These are phyloP conservation scores for Colius striatus DNA, from an alignment of 2,113 vertebrate species.

Conservation along the genomic window DNA sequence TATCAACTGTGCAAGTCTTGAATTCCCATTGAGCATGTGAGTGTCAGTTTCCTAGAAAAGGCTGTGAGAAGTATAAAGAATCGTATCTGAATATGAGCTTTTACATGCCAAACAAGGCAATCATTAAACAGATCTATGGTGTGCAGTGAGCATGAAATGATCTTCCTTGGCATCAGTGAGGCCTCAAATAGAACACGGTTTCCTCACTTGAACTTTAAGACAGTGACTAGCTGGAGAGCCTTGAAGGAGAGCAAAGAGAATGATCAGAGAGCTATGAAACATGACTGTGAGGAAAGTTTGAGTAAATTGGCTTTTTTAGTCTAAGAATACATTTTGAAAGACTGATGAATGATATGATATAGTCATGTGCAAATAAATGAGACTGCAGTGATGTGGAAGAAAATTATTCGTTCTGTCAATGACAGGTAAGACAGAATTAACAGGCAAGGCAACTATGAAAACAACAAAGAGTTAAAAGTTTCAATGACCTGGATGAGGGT, in stretches of 20 bases:
- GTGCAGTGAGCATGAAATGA: not conserved
- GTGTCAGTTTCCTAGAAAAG: not conserved
- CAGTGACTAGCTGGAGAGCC: not conserved
- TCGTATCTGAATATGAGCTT: not conserved
- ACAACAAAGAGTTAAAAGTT: not conserved
- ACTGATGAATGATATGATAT: not conserved
- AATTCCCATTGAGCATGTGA: not conserved
- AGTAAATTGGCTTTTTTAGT: not conserved
- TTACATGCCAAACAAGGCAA: not conserved
- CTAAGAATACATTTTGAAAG: not conserved
- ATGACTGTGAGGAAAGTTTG: not conserved
- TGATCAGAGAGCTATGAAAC: not conserved
- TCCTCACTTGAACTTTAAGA: not conserved
- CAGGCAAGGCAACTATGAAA: not conserved
- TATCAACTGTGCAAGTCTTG: not conserved
- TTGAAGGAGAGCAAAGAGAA: not conserved
- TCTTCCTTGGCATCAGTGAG: not conserved
- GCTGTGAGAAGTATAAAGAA: not conserved
- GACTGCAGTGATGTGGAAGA: not conserved
- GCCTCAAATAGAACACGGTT: not conserved
- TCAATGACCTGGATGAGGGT: too few species aligned
- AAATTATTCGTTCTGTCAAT: accelerated
- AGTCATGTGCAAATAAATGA: not conserved
- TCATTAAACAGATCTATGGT: not conserved
- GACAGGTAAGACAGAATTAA: not conserved